These are phyloP conservation scores for Pterostichus madidus DNA, from an alignment of 2,888 invertebrate genomes.

Conservation along the genomic window DNA sequence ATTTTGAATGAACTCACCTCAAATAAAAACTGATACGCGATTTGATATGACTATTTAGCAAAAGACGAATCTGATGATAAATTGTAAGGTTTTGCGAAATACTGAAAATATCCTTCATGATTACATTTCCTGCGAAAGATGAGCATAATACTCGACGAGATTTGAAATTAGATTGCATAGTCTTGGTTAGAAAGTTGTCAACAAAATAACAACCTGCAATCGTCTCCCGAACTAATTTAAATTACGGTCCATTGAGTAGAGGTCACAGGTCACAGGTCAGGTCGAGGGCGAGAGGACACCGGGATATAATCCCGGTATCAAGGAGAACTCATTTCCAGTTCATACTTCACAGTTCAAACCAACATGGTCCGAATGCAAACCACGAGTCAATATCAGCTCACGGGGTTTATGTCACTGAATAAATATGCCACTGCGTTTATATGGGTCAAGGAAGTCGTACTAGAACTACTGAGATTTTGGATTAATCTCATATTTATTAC, in stretches of 20 bases:
- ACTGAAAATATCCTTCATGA: background rate
- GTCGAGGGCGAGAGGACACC: background rate
- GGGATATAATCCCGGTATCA: constrained; percentile 35
- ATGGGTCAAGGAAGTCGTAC: constrained; percentile 31
- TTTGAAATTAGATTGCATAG: background rate
- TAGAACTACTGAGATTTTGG: constrained; percentile 4
- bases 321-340: constrained; percentile 41
- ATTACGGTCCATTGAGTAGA: constrained; percentile 43
- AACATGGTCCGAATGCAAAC: constrained; percentile 29
- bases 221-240: constrained; percentile 49
- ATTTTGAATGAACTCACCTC: too few relatives aligned
- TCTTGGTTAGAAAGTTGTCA: background rate
- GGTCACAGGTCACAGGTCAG: constrained; percentile 17
- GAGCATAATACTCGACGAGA: background rate
- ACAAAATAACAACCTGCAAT: constrained; percentile 49
- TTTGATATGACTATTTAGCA: too few relatives aligned
- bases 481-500: background rate
- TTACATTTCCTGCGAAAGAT: constrained; percentile 1
- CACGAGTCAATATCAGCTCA: constrained; percentile 17
- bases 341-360: constrained; percentile 25
- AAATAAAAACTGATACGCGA: too few relatives aligned
- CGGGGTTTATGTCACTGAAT: constrained; percentile 35
- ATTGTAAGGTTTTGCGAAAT: too few relatives aligned
- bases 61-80: too few relatives aligned
- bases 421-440: constrained; percentile 36